Evolutionary conservation across 2,113 vertebrate species (phyloP), one percentile per base, ranked within the genome.

Genomic region (Hemiprocne comata): DNA sequence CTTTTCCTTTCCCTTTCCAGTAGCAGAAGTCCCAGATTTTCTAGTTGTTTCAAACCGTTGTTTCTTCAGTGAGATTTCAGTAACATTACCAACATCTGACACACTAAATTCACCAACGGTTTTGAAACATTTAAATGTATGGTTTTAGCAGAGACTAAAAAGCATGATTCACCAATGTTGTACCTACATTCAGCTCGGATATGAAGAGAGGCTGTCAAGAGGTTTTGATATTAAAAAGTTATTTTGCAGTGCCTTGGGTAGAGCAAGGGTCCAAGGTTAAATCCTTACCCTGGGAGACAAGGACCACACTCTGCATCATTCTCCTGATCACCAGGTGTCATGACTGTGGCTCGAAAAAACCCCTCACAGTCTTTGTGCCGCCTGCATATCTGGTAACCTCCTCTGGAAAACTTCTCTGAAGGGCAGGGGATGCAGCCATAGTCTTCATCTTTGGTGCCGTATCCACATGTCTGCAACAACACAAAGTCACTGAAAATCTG

Each of bases 311-410:
- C 99, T 0, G 99, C 99, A 10, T 99, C 99, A 1, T 98, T 99
- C 77, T 99, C 99, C 19, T 98, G 89, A 57, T 99, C 99, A 2
- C 99, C 99, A 1, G 98, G 97, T 2, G 98, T 98, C 73, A 99
- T 97, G 71, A 99, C 98, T 0, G 99, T 99, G 88, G 99, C 99
- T 74, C 99, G 98, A 89, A 99, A 99, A 95, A 99, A 98, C 0
- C 98, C 98, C 69, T 99, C 98, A 0, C 99, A 99, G 97, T 99
- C 99, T 94, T 99, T 99, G 96, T 99, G 99, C 12, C 99, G 97
- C 70, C 99, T 97, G 98, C 99, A 99, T 95, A 99, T 99, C 98
- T 99, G 99, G 89, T 99, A 99, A 54, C 99, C 99, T 74, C 99
- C 99, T 97, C 98, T 99, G 79, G 99, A 99, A 81, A 99, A 99